phyloP scores from a whole-genome alignment of 2,888 invertebrate genomes.

The Norana najaformis region DNA sequence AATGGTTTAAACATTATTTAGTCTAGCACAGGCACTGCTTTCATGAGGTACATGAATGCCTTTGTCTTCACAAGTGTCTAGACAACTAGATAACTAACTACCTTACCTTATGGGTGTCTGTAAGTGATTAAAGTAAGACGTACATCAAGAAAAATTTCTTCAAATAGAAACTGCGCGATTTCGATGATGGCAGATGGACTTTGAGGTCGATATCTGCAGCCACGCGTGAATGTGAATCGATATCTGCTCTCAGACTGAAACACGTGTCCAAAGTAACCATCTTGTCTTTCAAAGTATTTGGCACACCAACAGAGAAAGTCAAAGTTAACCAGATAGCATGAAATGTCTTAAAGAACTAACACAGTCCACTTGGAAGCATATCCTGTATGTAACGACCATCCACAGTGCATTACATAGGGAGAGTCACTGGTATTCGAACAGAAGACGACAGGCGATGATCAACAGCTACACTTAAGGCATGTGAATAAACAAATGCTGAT shows the following conservation, averaged over 20 bases:
- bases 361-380: not conserved
- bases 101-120: not conserved
- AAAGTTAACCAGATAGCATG: not conserved
- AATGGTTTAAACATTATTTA: not conserved
- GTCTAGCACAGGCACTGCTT: not conserved
- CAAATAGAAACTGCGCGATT: not conserved
- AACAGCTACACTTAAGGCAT: not conserved
- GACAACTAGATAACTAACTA: not conserved
- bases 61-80: not conserved
- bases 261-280: not conserved
- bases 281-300: not conserved
- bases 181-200: not conserved
- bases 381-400: too few relatives aligned
- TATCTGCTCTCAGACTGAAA: not conserved
- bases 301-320: not conserved
- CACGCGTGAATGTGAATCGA: not conserved
- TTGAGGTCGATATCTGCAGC: not conserved
- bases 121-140: not conserved
- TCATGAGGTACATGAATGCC: too few relatives aligned
- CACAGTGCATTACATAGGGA: not conserved
- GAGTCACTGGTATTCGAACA: not conserved
- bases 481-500: slow-evolving; percentile 5
- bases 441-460: not conserved
- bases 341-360: not conserved
- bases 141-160: not conserved